A percentile compares a stretch with the other conserved stretches of the same genome.
Conservation (phyloP, 2,113 vertebrate species). For the Genyomyrus donnyi region DNA sequence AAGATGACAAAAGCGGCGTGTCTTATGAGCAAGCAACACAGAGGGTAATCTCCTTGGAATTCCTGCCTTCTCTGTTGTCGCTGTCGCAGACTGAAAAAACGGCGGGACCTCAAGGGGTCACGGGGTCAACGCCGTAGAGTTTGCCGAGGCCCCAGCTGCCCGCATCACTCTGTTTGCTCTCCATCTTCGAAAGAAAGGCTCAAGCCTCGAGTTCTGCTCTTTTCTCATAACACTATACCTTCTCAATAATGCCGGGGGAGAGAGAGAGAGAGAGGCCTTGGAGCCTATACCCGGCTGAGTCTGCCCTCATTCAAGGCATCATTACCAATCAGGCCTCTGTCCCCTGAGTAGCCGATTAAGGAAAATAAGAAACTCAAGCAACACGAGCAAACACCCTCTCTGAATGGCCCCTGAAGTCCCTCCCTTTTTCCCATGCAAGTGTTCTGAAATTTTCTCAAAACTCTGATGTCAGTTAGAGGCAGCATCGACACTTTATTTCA, state of each 20-base stretch:
- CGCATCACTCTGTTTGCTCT: constrained; percentile 56
- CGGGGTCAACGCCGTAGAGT: constrained; percentile 60
- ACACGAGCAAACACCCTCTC: not conserved
- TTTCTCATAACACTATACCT: constrained; percentile 51
- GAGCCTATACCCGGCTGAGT: constrained; percentile 34
- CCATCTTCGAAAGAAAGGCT: constrained; percentile 56
- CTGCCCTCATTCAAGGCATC: constrained; percentile 45
- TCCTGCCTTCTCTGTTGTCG: constrained; percentile 17
- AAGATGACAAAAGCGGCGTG: constrained; percentile 11
- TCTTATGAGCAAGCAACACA: constrained; percentile 33
- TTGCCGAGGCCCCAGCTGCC: constrained; percentile 63
- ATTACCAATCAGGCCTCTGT: constrained; percentile 22
- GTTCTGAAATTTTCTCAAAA: not conserved
- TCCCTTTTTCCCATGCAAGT: not conserved
- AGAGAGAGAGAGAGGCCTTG: constrained; percentile 33
- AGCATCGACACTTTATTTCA: not conserved
- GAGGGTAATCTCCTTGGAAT: constrained; percentile 52
- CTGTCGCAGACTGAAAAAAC: constrained; percentile 36
- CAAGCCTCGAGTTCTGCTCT: constrained; percentile 51
- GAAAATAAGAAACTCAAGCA: constrained; percentile 10
- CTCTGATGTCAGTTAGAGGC: not conserved
- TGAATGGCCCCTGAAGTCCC: constrained; percentile 27
- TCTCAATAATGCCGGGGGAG: constrained; percentile 39
- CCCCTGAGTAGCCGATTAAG: constrained; percentile 27
- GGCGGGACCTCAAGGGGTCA: constrained; percentile 56